phyloP scores from a whole-genome alignment of 1,140 invertebrate species.

The Trinorchestia longiramus region DNA sequence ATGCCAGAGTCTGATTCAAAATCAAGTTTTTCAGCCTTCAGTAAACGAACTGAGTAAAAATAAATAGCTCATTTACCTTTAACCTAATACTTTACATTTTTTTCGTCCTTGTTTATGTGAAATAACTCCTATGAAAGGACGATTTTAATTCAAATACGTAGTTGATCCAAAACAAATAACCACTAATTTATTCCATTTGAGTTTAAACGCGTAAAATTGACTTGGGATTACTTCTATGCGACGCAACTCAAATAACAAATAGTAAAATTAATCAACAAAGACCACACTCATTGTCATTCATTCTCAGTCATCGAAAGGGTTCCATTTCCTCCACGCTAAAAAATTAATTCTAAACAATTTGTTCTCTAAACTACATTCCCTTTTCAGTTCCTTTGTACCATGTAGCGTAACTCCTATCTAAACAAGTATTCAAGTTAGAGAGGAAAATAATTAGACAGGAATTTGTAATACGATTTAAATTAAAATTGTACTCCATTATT shows the following conservation, averaged over 20 bases:
- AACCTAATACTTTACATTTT: not conserved
- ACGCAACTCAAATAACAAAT: not conserved
- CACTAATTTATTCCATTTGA: not conserved
- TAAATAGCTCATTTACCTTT: not conserved
- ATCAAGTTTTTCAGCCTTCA: too few relatives aligned
- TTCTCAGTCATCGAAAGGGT: not conserved
- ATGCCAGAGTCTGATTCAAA: too few relatives aligned
- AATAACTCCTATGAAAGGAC: not conserved
- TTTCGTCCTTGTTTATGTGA: not conserved
- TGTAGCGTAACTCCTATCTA: too few relatives aligned
- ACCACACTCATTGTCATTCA: not conserved
- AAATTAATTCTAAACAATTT: not conserved
- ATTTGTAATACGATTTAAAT: too few relatives aligned
- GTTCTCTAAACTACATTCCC: not conserved
- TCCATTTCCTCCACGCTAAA: not conserved
- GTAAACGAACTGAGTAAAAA: too few relatives aligned
- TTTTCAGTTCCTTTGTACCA: not conserved
- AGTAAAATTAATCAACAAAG: not conserved
- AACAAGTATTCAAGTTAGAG: too few relatives aligned
- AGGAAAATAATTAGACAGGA: too few relatives aligned
- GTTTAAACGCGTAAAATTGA: not conserved
- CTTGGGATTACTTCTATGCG: not conserved
- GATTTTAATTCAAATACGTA: not conserved
- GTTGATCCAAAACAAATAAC: not conserved
- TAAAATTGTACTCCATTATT: too few relatives aligned